These are phyloP conservation scores for Pangasius sanitwongsei DNA, from an alignment of 2,797 vertebrate genomes.

Conservation along the genomic window DNA sequence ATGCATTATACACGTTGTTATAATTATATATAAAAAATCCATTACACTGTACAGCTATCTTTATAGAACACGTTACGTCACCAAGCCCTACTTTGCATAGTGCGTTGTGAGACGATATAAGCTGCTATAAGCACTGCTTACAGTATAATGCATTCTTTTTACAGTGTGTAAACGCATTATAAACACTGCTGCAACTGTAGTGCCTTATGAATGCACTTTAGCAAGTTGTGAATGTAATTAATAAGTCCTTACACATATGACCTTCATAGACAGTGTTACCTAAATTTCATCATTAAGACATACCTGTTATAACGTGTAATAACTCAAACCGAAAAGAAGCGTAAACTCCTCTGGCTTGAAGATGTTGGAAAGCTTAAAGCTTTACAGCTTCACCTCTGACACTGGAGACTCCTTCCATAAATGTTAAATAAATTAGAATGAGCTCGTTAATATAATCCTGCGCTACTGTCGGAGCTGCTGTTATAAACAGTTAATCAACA, in stretches of 20 bases:
- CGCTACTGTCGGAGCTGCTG: too few species aligned
- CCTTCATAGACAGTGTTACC: not conserved
- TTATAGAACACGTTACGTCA: too few species aligned
- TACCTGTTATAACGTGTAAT: not conserved
- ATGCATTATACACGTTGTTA: not conserved
- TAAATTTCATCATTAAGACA: not conserved
- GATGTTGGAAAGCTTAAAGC: too few species aligned
- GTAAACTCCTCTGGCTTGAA: too few species aligned
- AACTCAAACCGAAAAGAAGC: not conserved
- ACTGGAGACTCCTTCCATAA: not conserved
- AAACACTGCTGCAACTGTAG: not conserved
- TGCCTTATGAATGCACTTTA: not conserved
- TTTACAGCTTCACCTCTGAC: too few species aligned
- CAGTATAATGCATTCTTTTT: not conserved
- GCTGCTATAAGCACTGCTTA: not conserved
- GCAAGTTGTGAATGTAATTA: too few species aligned
- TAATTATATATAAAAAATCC: not conserved
- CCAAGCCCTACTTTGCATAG: not conserved
- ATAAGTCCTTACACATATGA: not conserved
- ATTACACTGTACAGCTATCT: too few species aligned
- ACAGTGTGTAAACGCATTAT: not conserved
- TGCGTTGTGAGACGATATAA: not conserved
- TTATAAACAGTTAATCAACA: too few species aligned
- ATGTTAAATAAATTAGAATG: not conserved
- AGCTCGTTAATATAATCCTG: too few species aligned